Evolutionary conservation across 2,888 invertebrate genomes (phyloP).

Genomic region (Chromoteleia sp.): DNA sequence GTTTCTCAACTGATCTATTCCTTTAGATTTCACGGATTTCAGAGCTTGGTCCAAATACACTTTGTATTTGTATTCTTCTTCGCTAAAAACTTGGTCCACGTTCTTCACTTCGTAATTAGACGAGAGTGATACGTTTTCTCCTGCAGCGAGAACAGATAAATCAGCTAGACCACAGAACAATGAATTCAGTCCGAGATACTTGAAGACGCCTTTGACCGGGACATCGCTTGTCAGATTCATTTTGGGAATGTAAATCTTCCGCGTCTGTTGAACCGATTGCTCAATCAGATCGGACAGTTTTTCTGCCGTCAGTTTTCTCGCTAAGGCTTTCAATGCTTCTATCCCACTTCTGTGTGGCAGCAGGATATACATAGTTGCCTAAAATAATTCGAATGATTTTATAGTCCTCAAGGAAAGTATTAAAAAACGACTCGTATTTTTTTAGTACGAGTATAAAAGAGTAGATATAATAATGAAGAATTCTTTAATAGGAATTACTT

Average conservation of each 20-base stretch:
- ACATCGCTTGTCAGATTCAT: conserved; percentile 31
- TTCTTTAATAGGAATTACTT: conserved; percentile 2
- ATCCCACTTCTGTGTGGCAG: conserved; percentile 11
- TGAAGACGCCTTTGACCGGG: conserved; percentile 20
- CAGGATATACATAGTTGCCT: conserved; percentile 37
- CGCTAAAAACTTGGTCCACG: not conserved
- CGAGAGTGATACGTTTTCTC: not conserved
- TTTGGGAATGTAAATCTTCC: conserved; percentile 11
- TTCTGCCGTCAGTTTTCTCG: conserved; percentile 4
- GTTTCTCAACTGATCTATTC: conserved; percentile 29
- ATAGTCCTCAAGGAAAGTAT: too few relatives aligned
- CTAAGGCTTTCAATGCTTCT: not conserved
- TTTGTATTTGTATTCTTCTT: conserved; percentile 20
- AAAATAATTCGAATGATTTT: not conserved
- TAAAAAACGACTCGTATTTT: too few relatives aligned
- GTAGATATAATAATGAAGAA: too few relatives aligned
- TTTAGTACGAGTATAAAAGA: too few relatives aligned
- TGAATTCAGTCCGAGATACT: conserved; percentile 23
- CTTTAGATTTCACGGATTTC: not conserved
- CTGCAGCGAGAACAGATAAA: conserved; percentile 19
- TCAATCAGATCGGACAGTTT: conserved; percentile 16
- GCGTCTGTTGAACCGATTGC: not conserved
- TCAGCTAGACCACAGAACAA: conserved; percentile 6
- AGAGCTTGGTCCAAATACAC: not conserved
- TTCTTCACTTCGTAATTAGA: conserved; percentile 11